Base-by-base conservation (phyloP, 2,888 invertebrate species). In the Macrostomum cliftonense region DNA sequence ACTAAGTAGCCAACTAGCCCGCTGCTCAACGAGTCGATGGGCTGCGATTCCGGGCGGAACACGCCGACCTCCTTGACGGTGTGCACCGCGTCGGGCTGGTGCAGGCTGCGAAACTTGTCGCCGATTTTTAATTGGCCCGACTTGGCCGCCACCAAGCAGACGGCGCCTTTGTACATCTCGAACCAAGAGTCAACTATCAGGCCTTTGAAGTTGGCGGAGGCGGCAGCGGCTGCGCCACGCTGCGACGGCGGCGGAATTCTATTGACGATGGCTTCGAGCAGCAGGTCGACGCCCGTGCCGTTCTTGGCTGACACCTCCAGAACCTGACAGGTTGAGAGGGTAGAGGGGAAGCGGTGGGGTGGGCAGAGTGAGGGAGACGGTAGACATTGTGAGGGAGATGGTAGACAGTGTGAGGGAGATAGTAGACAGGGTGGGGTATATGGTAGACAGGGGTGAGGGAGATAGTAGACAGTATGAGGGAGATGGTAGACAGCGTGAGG, bases 101-200 rank as follows among this genome's bases (percentile, higher is more conserved):
- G 59, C 13, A 82, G 83, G 52, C 77, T 77, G 14, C 28, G 28
- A 63, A 14, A 43, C 49, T 42, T 19, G 28, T 28, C 28, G 63
- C 66, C 65, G 59, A 59, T 61, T 37, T 42, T 52, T 12, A 65
- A 20, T 1, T 50, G 42, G 19, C 68, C 67, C 55, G 65, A 62
- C 39, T 57, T 53, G 2, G 67, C 54, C 37, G 63, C 63, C 14
- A 67, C 49, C 50, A 59, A 59, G 13, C 59, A 60, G 5, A 67
- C 57, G 17, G 60, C 65, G 16, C 68, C 66, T 51, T 81, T 78
- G 63, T 82, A 88, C 56, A 77, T 79, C 65, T 93, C 86, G 70
- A 80, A 91, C 82, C 86, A 88, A 49, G 86, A 86, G 64, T 95
- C 95, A 71, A 89, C 89, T 50, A 91, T 74, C 42, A 93, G 72